These are phyloP conservation scores for Argynnis bischoffii DNA, from an alignment of 2,888 invertebrate species.

Conservation along the genomic window DNA sequence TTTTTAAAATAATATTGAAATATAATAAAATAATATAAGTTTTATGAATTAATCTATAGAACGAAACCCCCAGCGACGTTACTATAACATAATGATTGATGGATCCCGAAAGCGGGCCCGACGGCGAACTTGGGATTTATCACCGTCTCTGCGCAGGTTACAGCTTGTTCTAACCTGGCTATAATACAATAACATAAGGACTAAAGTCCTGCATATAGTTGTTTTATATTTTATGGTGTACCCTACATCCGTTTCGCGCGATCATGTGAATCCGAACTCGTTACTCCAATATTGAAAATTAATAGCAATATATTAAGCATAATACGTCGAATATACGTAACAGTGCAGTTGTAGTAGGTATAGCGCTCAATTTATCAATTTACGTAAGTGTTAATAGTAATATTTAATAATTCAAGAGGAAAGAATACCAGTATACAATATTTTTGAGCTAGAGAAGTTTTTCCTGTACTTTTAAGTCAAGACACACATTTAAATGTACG, in stretches of 20 bases:
- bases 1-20: background rate
- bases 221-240: slow-evolving; percentile 46
- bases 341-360: too few species aligned
- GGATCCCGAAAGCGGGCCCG: slow-evolving; percentile 75
- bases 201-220: slow-evolving; percentile 13
- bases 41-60: slow-evolving; percentile 45
- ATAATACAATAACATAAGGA: slow-evolving; percentile 27
- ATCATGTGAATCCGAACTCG: slow-evolving; percentile 39
- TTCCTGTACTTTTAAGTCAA: background rate
- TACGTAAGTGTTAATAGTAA: too few species aligned
- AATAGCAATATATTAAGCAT: slow-evolving; percentile 9
- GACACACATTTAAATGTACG: background rate
- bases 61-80: slow-evolving; percentile 63
- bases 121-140: slow-evolving; percentile 77
- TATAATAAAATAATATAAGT: background rate
- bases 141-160: slow-evolving; percentile 52
- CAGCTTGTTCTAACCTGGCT: slow-evolving; percentile 14
- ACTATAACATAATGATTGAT: slow-evolving; percentile 73
- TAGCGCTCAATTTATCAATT: too few species aligned
- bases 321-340: too few species aligned
- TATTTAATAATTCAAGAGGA: too few species aligned
- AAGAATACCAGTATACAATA: too few species aligned
- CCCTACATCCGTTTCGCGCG: slow-evolving; percentile 60
- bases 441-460: background rate
- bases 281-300: slow-evolving; percentile 39